Evolutionary conservation across 2,888 invertebrate genomes (phyloP).

Genomic region (Selenia dentaria): DNA sequence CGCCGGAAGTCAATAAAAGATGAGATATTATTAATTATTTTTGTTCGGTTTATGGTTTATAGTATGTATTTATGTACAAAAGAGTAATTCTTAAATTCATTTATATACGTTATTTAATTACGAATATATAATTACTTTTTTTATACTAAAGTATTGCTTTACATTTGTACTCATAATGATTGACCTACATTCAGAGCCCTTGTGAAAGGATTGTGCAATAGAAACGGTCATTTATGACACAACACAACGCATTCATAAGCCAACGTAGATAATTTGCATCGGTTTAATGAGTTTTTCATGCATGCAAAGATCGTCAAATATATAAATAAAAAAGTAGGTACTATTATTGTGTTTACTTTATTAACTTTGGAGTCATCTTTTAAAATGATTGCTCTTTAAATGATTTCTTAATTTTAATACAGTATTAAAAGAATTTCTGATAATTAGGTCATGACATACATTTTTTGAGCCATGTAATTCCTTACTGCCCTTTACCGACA

Average conservation of each 20-base stretch:
- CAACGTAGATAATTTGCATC: constrained; percentile 74
- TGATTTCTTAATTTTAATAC: no score
- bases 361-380: no score
- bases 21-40: constrained; percentile 5
- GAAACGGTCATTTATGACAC: constrained; percentile 84
- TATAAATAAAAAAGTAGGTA: constrained; percentile 1
- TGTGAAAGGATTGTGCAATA: constrained; percentile 85
- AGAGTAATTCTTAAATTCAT: no score
- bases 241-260: constrained; percentile 78
- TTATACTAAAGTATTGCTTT: constrained; percentile 45
- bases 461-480: constrained; percentile 74
- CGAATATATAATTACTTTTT: no score
- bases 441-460: constrained; percentile 74
- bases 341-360: constrained; percentile 14
- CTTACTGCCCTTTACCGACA: constrained; percentile 82
- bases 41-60: neutral
- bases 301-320: constrained; percentile 38
- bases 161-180: constrained; percentile 73
- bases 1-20: constrained; percentile 35
- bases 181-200: constrained; percentile 84
- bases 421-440: no score
- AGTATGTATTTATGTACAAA: no score
- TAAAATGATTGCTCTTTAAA: no score
- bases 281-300: constrained; percentile 62
- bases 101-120: no score